Evolutionary conservation across 2,888 invertebrate species (phyloP), one percentile per base, ranked within the genome.

Genomic region (Auanema sp.): DNA sequence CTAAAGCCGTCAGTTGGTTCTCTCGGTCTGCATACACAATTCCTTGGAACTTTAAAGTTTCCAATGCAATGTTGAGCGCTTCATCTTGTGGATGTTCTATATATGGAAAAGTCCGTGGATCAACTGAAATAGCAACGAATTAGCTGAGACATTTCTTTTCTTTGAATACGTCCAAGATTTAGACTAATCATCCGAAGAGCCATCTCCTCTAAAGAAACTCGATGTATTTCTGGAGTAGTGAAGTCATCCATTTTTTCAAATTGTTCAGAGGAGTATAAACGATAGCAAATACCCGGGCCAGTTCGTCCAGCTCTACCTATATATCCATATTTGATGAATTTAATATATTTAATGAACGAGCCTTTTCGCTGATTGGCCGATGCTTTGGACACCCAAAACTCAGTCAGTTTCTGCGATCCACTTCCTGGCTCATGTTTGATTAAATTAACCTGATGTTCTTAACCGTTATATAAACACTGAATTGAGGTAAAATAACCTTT

Each of bases 311-410:
- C 83, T 10, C 83, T 68, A 61, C 80, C 77, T 77, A 41, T 56
- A 68, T 33, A 23, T n/a, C 25, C 21, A 23, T 8, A 47, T 5
- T 5, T 10, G 4, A 47, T 43, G 43, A 11, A 14, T 43, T 43
- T 12, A 11, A 18, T 12, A 55, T 11, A 4, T 2, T 40, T 10
- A 47, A 47, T n/a, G 14, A 25, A 52, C n/a, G 24, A 50, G 59
- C 97, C 97, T 85, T 94, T 93, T 58, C 97, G 88, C 84, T 98
- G 97, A 83, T 97, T 94, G 3, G 96, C 94, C 79, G 93, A 93
- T 0, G 97, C 96, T 86, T 92, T 90, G n/a, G 95, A 94, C 72
- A 97, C 92, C 91, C 91, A 93, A 84, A 93, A 93, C 86, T 98
- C 96, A 84, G 78, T 77, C 14, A 87, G 76, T 56, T 84, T 80